Base-by-base conservation (phyloP, 37 sponge, comb jelly and placozoan species). In the Beroe forskalii region DNA sequence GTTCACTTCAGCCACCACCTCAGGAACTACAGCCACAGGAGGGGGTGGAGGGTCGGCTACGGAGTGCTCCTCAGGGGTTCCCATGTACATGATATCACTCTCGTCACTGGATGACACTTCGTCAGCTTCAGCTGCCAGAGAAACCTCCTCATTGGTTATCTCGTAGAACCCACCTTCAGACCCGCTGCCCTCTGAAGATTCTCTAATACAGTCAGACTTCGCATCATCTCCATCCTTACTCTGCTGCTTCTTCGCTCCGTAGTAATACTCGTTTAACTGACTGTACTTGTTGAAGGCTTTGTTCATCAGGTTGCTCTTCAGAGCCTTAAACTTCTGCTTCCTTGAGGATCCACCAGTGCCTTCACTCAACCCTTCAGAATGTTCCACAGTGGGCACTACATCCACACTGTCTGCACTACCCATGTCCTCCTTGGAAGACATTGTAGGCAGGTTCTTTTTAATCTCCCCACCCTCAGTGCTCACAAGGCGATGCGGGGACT, bases 251-350 rank as follows among this genome's bases (percentile, higher is more conserved):
- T 69, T 69, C 4, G 27, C 32, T 33, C 32, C 32, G 72, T 69
- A 69, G 72, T 69, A 69, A 17, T 69, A 69, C 33, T 69, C 72
- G 72, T 69, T 32, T 17, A 32, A 69, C 19, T 69, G 72, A 17
- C 38, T 69, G 72, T 69, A 69, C 72, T 69, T 69, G 72, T 9
- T 69, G 72, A 33, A 69, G 1, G 72, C 72, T 69, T 69, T 69
- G 36, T 33, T 32, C 27, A 32, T 32, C 17, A 69, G 72, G 1
- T 36, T 27, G 72, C 38, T 69, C 19, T 35, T 31, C 72, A 69
- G 27, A 20, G 72, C 39, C 32, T 69, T 69, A 17, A 69, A 69
- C 72, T 69, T 69, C 32, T 36, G 72, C 32, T 36, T 32, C 1
- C 72, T 33, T 35, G 72, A 36, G 38, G 17, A 2, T 1, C 55